Conservation (phyloP, 2,113 vertebrate species). For the Nansenia antarctica region DNA sequence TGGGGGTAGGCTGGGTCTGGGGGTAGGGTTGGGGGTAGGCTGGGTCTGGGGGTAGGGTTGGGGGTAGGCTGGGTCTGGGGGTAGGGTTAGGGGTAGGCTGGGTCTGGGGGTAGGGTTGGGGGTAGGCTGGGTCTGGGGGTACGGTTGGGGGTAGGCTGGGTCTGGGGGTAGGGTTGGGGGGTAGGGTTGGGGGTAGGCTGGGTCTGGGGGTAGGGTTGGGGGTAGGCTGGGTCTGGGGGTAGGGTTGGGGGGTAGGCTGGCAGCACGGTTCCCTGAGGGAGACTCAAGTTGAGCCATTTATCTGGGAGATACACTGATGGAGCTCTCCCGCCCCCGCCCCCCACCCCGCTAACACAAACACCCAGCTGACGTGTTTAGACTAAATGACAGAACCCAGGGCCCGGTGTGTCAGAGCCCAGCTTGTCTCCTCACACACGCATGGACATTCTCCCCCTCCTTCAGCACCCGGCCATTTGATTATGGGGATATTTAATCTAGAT, state of each 20-base stretch:
- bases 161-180: not conserved
- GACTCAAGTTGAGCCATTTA: slow-evolving; percentile 67
- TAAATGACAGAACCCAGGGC: slow-evolving; percentile 74
- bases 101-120: too few relatives aligned
- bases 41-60: too few relatives aligned
- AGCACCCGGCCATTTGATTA: slow-evolving; percentile 66
- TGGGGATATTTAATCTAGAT: slow-evolving; percentile 76
- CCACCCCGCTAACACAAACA: slow-evolving; percentile 74
- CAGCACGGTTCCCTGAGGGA: slow-evolving; percentile 59
- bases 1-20: too few relatives aligned
- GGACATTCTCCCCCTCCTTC: slow-evolving; percentile 62
- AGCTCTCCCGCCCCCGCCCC: slow-evolving; percentile 54
- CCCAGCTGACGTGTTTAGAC: slow-evolving; percentile 72
- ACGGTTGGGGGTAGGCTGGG: not conserved
- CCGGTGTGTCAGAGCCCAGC: slow-evolving; percentile 59
- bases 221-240: slow-evolving; percentile 15
- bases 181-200: slow-evolving; percentile 29
- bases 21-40: too few relatives aligned
- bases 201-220: slow-evolving; percentile 32
- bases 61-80: too few relatives aligned
- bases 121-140: not conserved
- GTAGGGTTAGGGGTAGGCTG: too few relatives aligned
- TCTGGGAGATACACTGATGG: slow-evolving; percentile 69
- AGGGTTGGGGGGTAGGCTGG: slow-evolving; percentile 37
- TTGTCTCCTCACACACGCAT: slow-evolving; percentile 60